Evolutionary conservation across 2,888 invertebrate species (phyloP), one percentile per base, ranked within the genome.

Genomic region (Yponomeuta plumbellus): DNA sequence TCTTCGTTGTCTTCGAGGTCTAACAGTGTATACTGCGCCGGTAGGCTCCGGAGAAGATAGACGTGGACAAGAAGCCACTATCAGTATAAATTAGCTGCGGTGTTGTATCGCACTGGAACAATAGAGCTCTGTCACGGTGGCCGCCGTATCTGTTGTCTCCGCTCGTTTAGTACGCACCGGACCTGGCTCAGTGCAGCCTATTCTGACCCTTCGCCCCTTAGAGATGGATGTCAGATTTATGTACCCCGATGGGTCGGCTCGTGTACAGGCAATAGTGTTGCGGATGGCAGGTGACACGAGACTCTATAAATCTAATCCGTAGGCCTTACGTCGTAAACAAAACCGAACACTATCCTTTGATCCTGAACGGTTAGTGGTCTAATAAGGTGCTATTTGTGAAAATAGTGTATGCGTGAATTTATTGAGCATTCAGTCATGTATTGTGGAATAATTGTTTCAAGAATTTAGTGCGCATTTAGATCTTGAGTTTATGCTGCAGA

Each of bases 41-140:
- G 71, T 73, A 71, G 74, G 76, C 71, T 61, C 70, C 68, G 67
- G 67, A 66, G 66, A 66, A 73, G 74, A 78, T 76, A 75, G 78
- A 77, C 78, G 75, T 75, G 72, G 76, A 83, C 85, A 83, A 83
- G 84, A 83, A 77, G 79, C 79, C 75, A 75, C 80, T 77, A 85
- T 86, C 84, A 79, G 80, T 85, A 86, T 88, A 89, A 89, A 89
- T 88, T 88, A 86, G 84, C 80, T 72, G 74, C 74, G 80, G 78
- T 78, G 83, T 83, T 80, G 83, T 81, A 81, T 79, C 79, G 81
- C 75, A 72, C 71, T 76, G 76, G 78, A 84, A 88, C 88, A 87
- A 88, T 88, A 83, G 84, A 78, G 80, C 81, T 66, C 61, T 84
- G 84, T 86, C 86, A 83, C 79, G 84, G 83, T 82, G 82, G 84